Conservation (phyloP, 1,140 invertebrate genomes). For the Euura saliciscinereae region DNA sequence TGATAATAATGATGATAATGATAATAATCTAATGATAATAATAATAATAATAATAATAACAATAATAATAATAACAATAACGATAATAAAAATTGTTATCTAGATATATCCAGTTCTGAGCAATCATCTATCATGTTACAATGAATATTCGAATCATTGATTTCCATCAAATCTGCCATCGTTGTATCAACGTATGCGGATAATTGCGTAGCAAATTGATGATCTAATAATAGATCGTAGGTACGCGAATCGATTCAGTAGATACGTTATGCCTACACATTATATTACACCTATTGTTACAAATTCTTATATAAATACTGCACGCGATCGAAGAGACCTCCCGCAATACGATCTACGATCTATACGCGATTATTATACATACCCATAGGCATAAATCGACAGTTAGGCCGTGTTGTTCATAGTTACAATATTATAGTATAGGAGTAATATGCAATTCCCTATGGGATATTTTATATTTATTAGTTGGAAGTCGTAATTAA, state of each 20-base stretch:
- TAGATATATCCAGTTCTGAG: constrained; percentile 45
- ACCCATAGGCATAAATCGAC: too few species aligned
- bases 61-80: constrained; percentile 28
- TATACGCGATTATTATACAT: too few species aligned
- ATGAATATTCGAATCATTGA: not conserved
- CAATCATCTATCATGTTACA: constrained; percentile 29
- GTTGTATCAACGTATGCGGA: not conserved
- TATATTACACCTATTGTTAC: too few species aligned
- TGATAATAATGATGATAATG: constrained; percentile 11
- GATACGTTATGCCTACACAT: not conserved
- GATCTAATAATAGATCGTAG: not conserved
- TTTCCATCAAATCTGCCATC: not conserved
- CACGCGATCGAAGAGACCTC: too few species aligned
- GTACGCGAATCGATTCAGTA: not conserved
- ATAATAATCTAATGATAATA: constrained; percentile 8
- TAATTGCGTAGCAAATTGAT: not conserved
- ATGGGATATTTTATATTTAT: too few species aligned
- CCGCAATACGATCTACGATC: too few species aligned
- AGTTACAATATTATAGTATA: too few species aligned
- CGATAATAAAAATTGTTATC: constrained; percentile 34
- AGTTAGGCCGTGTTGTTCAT: too few species aligned
- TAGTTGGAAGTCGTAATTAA: too few species aligned
- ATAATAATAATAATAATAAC: constrained; percentile 10
- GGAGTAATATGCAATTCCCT: too few species aligned
- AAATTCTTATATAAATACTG: too few species aligned